Evolutionary conservation across 1,140 invertebrate species (phyloP), one percentile per base, ranked within the genome.

Genomic region (Meteorus sp.): DNA sequence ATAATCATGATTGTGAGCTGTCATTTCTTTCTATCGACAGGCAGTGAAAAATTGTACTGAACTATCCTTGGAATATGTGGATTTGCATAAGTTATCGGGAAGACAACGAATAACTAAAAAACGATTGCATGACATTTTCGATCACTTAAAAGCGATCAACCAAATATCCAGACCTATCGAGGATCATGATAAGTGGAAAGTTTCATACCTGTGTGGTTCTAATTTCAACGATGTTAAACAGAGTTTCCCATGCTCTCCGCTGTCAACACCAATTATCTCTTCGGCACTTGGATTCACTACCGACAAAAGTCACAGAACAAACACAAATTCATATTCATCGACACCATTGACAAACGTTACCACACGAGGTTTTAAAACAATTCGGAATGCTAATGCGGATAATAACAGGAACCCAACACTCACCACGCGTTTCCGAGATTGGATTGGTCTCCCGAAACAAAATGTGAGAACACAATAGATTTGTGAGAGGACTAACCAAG

Each of bases 281-380:
- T 2, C 17, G 48, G 8, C 11, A 19, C 13, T 39, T 29, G 27
- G 27, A 29, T 29, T n/a, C n/a, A n/a, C 4, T 29, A 17, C 55
- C 1, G n/a, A 45, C 9, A 50, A 39, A 22, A 23, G 27, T 11
- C 0, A 29, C 20, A 15, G 9, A 0, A n/a, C 19, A 22, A 17
- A 43, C 25, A 19, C 20, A 15, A 2, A 7, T 1, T 31, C 48
- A n/a, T 31, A 25, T n/a, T 2, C 39, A 22, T 1, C 48, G 23
- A 45, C 37, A 23, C 29, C 17, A 9, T 13, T 53, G 6, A 43
- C 27, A 4, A 48, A 57, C 43, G 51, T 56, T 33, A 51, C 35
- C 75, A 77, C 84, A 9, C 80, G 88, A 56, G 81, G 82, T 29
- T 93, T 93, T 69, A 93, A 92, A 75, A 92, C 90, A 3, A 85